Conservation (phyloP, 1,140 invertebrate genomes). For the Nasonia giraulti region DNA sequence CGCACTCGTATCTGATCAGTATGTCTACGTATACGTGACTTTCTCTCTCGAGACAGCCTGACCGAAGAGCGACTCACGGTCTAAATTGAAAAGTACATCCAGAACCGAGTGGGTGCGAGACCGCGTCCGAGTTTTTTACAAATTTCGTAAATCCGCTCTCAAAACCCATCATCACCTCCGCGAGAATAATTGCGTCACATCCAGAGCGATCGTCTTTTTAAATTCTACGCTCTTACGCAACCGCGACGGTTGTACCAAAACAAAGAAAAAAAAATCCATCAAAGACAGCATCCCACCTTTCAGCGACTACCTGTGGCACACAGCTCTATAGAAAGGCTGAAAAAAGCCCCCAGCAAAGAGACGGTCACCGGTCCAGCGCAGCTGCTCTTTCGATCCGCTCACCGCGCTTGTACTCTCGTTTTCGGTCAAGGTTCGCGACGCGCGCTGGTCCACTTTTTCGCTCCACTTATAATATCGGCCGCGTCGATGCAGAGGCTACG, state of each 20-base stretch:
- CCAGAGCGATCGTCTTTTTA: too few species aligned
- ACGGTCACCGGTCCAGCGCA: background rate
- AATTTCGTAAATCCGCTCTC: background rate
- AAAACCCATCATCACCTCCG: too few species aligned
- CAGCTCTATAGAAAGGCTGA: background rate
- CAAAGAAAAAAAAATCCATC: background rate
- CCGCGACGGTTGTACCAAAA: background rate
- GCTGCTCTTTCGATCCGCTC: background rate
- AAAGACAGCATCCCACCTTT: background rate
- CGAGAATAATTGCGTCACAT: too few species aligned
- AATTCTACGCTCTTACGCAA: background rate
- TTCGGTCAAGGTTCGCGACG: conserved; percentile 59
- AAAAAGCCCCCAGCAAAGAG: background rate
- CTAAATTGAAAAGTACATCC: conserved; percentile 1
- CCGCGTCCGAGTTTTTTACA: background rate
- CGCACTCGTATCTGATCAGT: background rate
- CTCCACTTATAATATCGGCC: background rate
- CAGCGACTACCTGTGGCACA: background rate
- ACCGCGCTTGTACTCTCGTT: conserved; percentile 51
- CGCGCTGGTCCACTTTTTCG: background rate
- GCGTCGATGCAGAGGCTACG: background rate
- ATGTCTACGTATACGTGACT: background rate
- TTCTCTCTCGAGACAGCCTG: conserved; percentile 14
- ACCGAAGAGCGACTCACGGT: background rate
- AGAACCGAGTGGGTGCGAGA: too few species aligned